Percentiles rank a stretch among this genome's conserved stretches.
Evolutionary conservation across 2,797 vertebrate species (phyloP).

Genomic region (Poliocrania exsul): DNA sequence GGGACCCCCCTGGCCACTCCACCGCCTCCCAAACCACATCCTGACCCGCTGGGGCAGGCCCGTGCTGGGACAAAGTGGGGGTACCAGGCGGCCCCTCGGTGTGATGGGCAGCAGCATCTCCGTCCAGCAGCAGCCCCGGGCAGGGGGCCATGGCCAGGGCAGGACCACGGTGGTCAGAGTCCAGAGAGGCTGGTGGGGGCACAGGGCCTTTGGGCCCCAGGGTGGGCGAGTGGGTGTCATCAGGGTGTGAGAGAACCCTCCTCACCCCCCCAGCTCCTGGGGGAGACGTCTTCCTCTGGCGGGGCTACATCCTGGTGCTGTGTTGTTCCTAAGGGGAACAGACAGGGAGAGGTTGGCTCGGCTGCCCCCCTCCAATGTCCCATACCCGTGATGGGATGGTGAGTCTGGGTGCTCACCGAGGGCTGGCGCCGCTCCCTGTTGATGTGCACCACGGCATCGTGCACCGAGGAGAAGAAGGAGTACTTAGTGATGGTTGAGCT

Average conservation of each 20-base stretch:
- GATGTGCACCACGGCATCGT: slow-evolving; percentile 81
- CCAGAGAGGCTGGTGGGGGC: neutral
- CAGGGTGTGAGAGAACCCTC: neutral
- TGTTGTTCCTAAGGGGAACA: neutral
- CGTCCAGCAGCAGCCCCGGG: accelerated
- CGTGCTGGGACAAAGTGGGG: accelerated
- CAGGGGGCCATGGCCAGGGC: accelerated
- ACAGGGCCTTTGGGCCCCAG: accelerated
- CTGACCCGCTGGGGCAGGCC: neutral
- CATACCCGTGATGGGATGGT: accelerated
- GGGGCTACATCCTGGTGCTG: slow-evolving; percentile 46
- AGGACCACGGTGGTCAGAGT: neutral
- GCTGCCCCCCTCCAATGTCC: neutral
- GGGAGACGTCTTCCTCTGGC: neutral
- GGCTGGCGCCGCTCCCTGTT: neutral
- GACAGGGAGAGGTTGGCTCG: neutral
- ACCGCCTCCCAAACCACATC: accelerated
- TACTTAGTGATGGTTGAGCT: slow-evolving; percentile 84
- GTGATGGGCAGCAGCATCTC: neutral
- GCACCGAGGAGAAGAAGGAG: slow-evolving; percentile 86
- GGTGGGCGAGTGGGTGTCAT: neutral
- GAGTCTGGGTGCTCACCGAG: neutral
- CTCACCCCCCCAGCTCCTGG: accelerated
- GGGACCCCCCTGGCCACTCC: accelerated
- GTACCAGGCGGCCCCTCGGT: accelerated